Percentiles rank a stretch among this genome's conserved stretches.
phyloP scores from a whole-genome alignment of 2,113 vertebrate genomes.

The Sus scrofa region T2T-Sscrofa CM000822.6:72771001-72771500 shows the following conservation, averaged over 20 bases:
- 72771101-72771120: neutral
- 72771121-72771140: neutral
- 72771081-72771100: neutral
- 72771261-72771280: neutral
- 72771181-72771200: neutral
- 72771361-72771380: neutral
- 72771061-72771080: neutral
- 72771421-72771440: conserved; percentile 30
- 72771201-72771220: neutral
- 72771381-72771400: neutral
- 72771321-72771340: neutral
- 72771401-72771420: neutral
- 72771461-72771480: neutral
- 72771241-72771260: neutral
- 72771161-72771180: neutral
- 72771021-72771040: neutral
- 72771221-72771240: neutral
- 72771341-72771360: neutral
- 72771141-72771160: neutral
- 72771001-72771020: neutral
- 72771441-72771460: conserved; percentile 17
- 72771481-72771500: conserved; percentile 56
- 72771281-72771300: neutral
- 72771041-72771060: neutral
- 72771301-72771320: neutral